phyloP scores from a whole-genome alignment of 2,113 vertebrate species.

The Notarius lentiginosus region DNA sequence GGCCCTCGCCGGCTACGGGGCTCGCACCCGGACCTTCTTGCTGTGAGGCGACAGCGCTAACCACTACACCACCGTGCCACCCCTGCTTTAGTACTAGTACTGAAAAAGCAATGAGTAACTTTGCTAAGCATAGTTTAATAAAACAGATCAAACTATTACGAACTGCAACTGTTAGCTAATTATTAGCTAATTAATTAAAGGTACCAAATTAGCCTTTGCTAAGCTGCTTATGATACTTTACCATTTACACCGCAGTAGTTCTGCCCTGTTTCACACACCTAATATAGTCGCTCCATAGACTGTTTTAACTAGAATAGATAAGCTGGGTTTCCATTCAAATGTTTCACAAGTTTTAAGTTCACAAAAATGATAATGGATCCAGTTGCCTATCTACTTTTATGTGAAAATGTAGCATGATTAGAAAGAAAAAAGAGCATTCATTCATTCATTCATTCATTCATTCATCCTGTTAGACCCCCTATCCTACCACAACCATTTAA shows the following conservation, averaged over 20 bases:
- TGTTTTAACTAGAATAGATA: not conserved
- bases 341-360: not conserved
- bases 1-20: too few species aligned
- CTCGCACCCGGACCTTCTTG: too few species aligned
- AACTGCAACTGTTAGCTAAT: too few species aligned
- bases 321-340: not conserved
- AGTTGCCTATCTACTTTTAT: not conserved
- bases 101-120: too few species aligned
- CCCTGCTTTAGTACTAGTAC: too few species aligned
- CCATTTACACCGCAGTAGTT: not conserved
- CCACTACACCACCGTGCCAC: too few species aligned
- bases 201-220: too few species aligned
- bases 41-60: too few species aligned
- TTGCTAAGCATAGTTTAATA: too few species aligned
- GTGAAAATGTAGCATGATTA: not conserved
- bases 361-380: not conserved
- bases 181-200: too few species aligned
- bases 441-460: too few species aligned
- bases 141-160: too few species aligned
- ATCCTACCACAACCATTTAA: not conserved
- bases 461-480: not conserved
- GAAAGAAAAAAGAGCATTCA: not conserved
- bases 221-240: not conserved
- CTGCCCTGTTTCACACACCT: not conserved
- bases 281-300: not conserved